Base-by-base conservation (phyloP, 2,113 vertebrate genomes). In the Triplophysa rosa region DNA sequence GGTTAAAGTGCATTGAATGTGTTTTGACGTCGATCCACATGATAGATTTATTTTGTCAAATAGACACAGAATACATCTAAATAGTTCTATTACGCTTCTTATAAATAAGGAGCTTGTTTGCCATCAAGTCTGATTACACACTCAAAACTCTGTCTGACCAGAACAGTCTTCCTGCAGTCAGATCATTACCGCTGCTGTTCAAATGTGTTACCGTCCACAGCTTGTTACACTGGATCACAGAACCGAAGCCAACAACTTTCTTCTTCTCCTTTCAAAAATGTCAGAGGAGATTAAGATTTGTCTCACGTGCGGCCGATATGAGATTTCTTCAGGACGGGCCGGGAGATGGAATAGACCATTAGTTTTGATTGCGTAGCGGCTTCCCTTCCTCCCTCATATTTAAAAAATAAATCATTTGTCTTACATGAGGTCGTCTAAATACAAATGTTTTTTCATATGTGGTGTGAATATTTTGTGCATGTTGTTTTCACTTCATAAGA, bases 261-360 rank as follows among this genome's bases (percentile, higher is more conserved):
- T 71, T 23, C 73, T 75, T 70, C 8, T 12, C 26, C 69, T 61
- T 49, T 54, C 29, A 61, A 23, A 79, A 49, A 75, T 64, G 68
- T 67, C 67, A 75, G 72, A 68, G 45, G 63, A 59, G 33, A 82
- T 85, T 80, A 82, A 68, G 54, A 82, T 78, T 77, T 73, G 65
- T 62, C 65, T 77, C 84, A 84, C 70, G 73, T 81, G 59, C 78
- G 61, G 72, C 47, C 72, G 63, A 66, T 66, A 73, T 80, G 71
- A 80, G 73, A 40, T 77, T 80, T 64, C 73, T 71, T 42, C 59
- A 67, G 80, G 74, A 80, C 68, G 80, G 78, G 78, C 56, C 45
- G 67, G 64, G 74, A 63, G 80, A 82, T 80, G 79, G 81, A 78
- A 84, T 67, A 63, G 67, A 26, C 73, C 74, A 79, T 84, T 82